Conservation (phyloP, 2,113 vertebrate species). For the Melanocharis versteri region DNA sequence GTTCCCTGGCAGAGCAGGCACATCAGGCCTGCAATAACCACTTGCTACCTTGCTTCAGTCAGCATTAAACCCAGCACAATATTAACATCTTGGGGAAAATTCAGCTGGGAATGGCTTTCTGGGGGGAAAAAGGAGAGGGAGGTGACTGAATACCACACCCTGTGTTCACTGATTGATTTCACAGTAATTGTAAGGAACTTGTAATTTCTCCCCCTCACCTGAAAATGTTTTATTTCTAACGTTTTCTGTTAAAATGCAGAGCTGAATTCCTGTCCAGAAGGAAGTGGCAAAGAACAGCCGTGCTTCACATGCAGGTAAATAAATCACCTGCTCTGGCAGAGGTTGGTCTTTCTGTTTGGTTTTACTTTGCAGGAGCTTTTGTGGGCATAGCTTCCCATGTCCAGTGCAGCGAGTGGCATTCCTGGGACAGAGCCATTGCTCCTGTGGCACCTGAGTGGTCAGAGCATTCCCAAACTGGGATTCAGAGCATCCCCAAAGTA, state of each 20-base stretch:
- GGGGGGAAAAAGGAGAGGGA: not conserved
- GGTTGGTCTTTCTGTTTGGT: not conserved
- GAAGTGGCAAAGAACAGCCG: not conserved
- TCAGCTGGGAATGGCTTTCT: conserved; percentile 28
- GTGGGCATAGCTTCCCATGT: not conserved
- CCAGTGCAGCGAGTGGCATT: not conserved
- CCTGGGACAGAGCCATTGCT: not conserved
- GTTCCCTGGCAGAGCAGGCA: conserved; percentile 45
- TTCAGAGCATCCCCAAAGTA: not conserved
- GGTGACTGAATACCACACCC: not conserved
- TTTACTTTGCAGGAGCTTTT: not conserved
- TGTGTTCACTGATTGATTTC: not conserved
- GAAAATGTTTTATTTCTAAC: not conserved
- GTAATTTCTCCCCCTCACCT: not conserved
- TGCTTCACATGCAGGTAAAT: not conserved
- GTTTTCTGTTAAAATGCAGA: not conserved
- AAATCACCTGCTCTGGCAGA: not conserved
- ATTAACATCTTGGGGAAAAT: conserved; percentile 43
- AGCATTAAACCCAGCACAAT: not conserved
- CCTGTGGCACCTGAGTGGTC: not conserved
- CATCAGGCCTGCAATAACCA: conserved; percentile 27
- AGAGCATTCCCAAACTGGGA: not conserved
- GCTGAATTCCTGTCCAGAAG: not conserved
- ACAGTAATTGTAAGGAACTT: not conserved
- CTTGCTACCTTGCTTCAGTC: conserved; percentile 22